phyloP scores from a whole-genome alignment of 2,888 invertebrate species.

The Onthophagus sagittarius region DNA sequence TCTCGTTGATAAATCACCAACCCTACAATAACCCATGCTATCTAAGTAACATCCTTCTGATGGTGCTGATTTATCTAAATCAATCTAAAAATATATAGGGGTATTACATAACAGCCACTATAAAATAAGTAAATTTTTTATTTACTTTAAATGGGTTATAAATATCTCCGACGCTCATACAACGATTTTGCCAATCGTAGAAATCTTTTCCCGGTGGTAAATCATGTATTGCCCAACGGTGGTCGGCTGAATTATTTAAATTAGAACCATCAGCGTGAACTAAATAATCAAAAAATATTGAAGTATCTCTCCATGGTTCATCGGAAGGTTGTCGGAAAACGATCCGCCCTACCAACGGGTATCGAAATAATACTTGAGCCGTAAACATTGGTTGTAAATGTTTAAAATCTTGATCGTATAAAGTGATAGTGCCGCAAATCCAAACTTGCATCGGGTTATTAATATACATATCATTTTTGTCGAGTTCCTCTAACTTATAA shows the following conservation, averaged over 20 bases:
- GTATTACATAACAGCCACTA: too few relatives aligned
- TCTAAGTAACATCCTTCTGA: conserved; percentile 55
- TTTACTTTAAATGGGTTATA: conserved; percentile 72
- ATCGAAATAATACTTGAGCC: conserved; percentile 74
- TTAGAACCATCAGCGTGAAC: conserved; percentile 83
- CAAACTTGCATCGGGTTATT: conserved; percentile 47
- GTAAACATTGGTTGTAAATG: conserved; percentile 71
- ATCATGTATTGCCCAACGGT: conserved; percentile 83
- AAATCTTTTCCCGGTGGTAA: conserved; percentile 79
- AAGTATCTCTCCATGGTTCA: conserved; percentile 80
- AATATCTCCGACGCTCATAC: conserved; percentile 71
- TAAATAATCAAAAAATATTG: conserved; percentile 76
- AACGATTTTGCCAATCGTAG: conserved; percentile 85
- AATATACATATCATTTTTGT: conserved; percentile 20
- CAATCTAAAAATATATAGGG: conserved; percentile 50
- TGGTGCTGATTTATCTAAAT: conserved; percentile 58
- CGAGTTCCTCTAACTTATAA: conserved; percentile 58
- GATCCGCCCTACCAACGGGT: conserved; percentile 83
- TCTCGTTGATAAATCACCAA: conserved; percentile 75
- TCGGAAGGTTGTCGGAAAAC: conserved; percentile 77
- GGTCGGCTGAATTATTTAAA: conserved; percentile 67
- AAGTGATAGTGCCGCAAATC: conserved; percentile 62
- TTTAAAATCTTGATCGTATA: conserved; percentile 61
- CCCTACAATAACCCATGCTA: conserved; percentile 59
- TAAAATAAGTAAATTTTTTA: too few relatives aligned